A percentile compares a stretch with the other conserved stretches of the same genome.
Conservation (phyloP, 2,888 invertebrate genomes). For the Agriopis marginaria region DNA sequence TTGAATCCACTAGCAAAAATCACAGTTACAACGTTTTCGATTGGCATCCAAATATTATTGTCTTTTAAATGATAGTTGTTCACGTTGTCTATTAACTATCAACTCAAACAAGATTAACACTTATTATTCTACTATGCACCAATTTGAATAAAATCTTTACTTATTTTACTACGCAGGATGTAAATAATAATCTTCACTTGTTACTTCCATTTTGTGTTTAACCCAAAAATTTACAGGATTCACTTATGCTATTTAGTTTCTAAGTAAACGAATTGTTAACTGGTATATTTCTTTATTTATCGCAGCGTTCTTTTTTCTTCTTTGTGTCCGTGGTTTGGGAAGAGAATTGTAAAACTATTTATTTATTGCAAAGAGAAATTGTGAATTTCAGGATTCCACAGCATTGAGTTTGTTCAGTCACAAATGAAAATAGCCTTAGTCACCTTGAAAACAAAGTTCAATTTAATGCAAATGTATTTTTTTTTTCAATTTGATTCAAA, state of each 20-base stretch:
- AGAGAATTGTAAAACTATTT: neutral
- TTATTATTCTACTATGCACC: neutral
- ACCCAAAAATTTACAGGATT: neutral
- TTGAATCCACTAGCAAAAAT: no score
- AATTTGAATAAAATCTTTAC: neutral
- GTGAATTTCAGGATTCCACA: neutral
- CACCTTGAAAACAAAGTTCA: neutral
- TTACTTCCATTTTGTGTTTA: no score
- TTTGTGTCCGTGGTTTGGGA: neutral
- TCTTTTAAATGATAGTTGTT: no score
- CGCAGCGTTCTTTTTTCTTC: neutral
- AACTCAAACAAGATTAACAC: neutral
- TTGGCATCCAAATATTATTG: no score
- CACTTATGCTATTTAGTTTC: neutral
- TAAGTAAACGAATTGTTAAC: no score
- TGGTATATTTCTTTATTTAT: neutral
- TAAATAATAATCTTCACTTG: no score
- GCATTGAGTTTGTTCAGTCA: neutral
- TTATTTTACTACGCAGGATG: neutral
- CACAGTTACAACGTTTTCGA: no score
- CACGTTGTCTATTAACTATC: neutral
- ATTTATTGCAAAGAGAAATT: neutral
- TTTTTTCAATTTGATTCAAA: slow-evolving; percentile 14
- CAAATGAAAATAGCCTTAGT: neutral
- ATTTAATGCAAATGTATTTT: neutral